Evolutionary conservation across 2,888 invertebrate species (phyloP).

Genomic region (Diloba caeruleocephala): DNA sequence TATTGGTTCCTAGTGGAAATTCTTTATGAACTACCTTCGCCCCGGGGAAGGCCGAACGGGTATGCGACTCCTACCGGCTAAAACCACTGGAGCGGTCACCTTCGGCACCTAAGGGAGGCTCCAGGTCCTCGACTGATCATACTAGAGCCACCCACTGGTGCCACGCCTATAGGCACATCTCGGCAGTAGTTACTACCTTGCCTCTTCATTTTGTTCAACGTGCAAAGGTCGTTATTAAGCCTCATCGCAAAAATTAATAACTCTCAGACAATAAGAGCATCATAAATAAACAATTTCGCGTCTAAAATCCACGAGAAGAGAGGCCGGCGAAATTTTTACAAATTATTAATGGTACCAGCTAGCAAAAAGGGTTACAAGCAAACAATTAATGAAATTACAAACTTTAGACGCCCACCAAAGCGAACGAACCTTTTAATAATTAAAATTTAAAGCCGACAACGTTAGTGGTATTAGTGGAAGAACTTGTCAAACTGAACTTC

Average conservation of each 20-base stretch:
- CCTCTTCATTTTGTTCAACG: slow-evolving; percentile 3
- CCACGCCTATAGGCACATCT: too few relatives aligned
- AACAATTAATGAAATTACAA: slow-evolving; percentile 47
- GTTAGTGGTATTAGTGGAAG: slow-evolving; percentile 20
- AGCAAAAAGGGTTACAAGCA: slow-evolving; percentile 30
- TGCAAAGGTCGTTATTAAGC: not conserved
- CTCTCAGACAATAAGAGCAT: slow-evolving; percentile 4
- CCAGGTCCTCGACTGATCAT: too few relatives aligned
- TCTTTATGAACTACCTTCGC: too few relatives aligned
- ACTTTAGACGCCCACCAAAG: slow-evolving; percentile 31
- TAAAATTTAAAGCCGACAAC: slow-evolving; percentile 25
- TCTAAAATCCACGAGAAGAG: slow-evolving; percentile 26
- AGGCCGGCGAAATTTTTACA: slow-evolving; percentile 18
- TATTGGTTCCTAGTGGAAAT: too few relatives aligned
- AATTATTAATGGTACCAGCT: slow-evolving; percentile 26
- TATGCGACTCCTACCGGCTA: too few relatives aligned
- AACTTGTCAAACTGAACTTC: slow-evolving; percentile 1
- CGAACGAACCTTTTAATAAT: slow-evolving; percentile 35
- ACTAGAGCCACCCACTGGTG: too few relatives aligned
- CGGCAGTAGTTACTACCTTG: too few relatives aligned
- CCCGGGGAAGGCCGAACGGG: too few relatives aligned
- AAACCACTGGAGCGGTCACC: too few relatives aligned
- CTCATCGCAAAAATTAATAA: slow-evolving; percentile 7
- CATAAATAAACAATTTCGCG: slow-evolving; percentile 29
- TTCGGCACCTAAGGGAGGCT: too few relatives aligned